Evolutionary conservation across 2,797 vertebrate species (phyloP), one percentile per base, ranked within the genome.

Genomic region (Huso huso): DNA sequence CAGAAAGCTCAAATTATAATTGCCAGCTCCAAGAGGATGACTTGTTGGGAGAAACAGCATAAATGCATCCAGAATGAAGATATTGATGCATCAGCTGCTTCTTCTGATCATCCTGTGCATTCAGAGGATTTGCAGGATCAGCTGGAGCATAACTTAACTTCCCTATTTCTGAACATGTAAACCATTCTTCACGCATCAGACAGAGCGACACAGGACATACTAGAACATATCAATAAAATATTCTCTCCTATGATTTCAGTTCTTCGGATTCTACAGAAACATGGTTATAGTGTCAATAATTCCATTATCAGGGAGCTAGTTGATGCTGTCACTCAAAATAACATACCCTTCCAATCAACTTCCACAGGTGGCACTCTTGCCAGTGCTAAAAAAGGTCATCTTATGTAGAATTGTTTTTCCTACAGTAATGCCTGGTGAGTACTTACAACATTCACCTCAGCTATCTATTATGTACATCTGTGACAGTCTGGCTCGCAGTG

Each of bases 401-500:
- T 5, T 37, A 37, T 37, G 37, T 5, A 37, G 37, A 37, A 37
- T 12, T 37, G 2, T 37, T 37, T 37, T 37, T 64, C 23, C 23
- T 59, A 50, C 7, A 37, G 61, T 9, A 57, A 10, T 13, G 49
- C 12, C 60, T 64, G 49, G 48, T 64, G 66, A 72, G 0, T 57
- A 23, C 15, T 68, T 66, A 66, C n/a, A 68, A 37, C 59, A 8
- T 37, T 37, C 37, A 37, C 37, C 37, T 37, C 37, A 4, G 4
- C 37, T 37, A 37, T 70, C 64, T 2, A 70, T 51, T n/a, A 66
- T 66, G 69, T 73, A 66, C 68, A 64, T 70, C 10, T n/a, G n/a
- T n/a, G n/a, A n/a, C n/a, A n/a, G n/a, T n/a, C n/a, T n/a, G n/a
- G n/a, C n/a, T n/a, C n/a, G n/a, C n/a, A n/a, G n/a, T n/a, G n/a